Evolutionary conservation across 2,113 vertebrate species (phyloP).

Genomic region (Psettodes erumei): DNA sequence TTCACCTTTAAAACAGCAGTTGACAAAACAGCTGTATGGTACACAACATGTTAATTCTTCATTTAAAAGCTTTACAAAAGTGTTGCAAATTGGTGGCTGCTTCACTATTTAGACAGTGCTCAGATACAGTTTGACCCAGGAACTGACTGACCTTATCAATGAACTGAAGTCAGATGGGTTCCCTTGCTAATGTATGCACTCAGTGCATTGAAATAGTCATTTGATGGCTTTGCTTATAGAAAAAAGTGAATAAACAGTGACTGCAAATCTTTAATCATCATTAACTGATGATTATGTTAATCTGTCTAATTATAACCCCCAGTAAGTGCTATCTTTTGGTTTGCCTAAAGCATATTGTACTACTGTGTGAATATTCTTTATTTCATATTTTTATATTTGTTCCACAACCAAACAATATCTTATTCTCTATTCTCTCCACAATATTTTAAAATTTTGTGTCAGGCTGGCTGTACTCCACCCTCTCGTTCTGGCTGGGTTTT

Average conservation of each 20-base stretch:
- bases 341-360: not conserved
- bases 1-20: not conserved
- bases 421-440: not conserved
- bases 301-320: not conserved
- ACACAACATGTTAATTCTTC: not conserved
- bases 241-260: too few relatives aligned
- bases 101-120: too few relatives aligned
- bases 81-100: not conserved
- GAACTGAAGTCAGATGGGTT: not conserved
- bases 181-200: not conserved
- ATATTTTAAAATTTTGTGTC: conserved; percentile 4
- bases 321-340: not conserved
- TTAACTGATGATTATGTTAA: too few relatives aligned
- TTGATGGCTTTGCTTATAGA: too few relatives aligned
- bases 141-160: not conserved
- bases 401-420: not conserved
- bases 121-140: too few relatives aligned
- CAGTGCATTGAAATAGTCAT: not conserved
- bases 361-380: too few relatives aligned
- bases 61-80: not conserved
- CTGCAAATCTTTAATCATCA: too few relatives aligned
- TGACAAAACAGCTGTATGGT: not conserved
- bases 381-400: too few relatives aligned
- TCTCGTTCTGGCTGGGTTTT: conserved; percentile 2
- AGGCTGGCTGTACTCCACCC: not conserved